Conservation (phyloP, 2,888 invertebrate species). For the Limnephilus marmoratus region DNA sequence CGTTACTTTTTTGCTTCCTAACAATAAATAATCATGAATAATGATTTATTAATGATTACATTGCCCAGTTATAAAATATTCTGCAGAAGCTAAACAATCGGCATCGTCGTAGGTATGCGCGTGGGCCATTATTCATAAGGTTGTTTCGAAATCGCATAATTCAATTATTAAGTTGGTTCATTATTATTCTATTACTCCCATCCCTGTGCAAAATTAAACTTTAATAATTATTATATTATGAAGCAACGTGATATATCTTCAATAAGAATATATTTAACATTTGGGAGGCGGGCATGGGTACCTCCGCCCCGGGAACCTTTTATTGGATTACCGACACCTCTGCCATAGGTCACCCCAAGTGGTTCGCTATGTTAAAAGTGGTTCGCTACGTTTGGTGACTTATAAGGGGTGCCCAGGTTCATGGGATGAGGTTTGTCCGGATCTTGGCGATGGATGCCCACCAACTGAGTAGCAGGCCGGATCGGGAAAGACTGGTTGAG, state of each 20-base stretch:
- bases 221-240: neutral
- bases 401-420: too few relatives aligned
- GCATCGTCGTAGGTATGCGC: neutral
- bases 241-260: neutral
- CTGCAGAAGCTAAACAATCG: neutral
- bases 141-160: neutral
- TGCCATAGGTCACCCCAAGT: too few relatives aligned
- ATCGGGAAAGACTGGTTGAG: too few relatives aligned
- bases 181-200: neutral
- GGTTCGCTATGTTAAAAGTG: too few relatives aligned
- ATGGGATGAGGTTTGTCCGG: too few relatives aligned
- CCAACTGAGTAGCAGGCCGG: too few relatives aligned
- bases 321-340: too few relatives aligned
- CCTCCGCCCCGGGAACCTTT: too few relatives aligned
- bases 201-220: neutral
- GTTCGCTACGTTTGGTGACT: too few relatives aligned
- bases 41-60: neutral
- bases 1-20: neutral
- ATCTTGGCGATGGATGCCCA: too few relatives aligned
- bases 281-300: too few relatives aligned
- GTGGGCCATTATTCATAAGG: neutral
- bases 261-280: too few relatives aligned
- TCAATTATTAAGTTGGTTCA: neutral
- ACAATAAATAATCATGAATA: neutral
- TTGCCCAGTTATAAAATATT: neutral